Evolutionary conservation across 2,888 invertebrate species (phyloP).

Genomic region (Cacoxenus indagator): DNA sequence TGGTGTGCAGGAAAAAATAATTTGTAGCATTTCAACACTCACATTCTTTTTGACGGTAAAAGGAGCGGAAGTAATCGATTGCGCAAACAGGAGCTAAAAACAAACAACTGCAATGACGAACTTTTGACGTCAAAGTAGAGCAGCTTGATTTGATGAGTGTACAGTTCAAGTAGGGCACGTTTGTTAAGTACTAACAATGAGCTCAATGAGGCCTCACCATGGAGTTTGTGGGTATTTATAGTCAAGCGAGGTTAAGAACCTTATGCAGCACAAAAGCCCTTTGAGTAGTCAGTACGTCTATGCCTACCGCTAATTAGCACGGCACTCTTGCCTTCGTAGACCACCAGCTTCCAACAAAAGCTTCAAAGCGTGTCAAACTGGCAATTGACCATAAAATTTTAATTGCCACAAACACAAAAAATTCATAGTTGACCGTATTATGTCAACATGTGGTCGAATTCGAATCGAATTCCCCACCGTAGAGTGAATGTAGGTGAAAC

Average conservation of each 20-base stretch:
- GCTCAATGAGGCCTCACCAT: not conserved
- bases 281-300: too few relatives aligned
- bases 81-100: not conserved
- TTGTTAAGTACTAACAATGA: not conserved
- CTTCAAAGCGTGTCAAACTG: constrained; percentile 27
- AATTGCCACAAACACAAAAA: constrained; percentile 37
- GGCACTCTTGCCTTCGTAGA: not conserved
- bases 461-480: not conserved
- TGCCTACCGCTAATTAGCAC: not conserved
- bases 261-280: too few relatives aligned
- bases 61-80: constrained; percentile 4
- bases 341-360: not conserved
- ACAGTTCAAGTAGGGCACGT: not conserved
- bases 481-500: not conserved
- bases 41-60: not conserved
- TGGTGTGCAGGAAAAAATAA: constrained; percentile 3
- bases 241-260: constrained; percentile 5
- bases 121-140: not conserved
- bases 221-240: not conserved
- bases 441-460: constrained; percentile 20
- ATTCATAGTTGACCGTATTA: not conserved
- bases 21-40: constrained; percentile 1
- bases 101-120: not conserved
- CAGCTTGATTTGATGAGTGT: not conserved
- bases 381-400: constrained; percentile 47